phyloP scores from a whole-genome alignment of 2,888 invertebrate genomes.

The Parthenolecanium corni region DNA sequence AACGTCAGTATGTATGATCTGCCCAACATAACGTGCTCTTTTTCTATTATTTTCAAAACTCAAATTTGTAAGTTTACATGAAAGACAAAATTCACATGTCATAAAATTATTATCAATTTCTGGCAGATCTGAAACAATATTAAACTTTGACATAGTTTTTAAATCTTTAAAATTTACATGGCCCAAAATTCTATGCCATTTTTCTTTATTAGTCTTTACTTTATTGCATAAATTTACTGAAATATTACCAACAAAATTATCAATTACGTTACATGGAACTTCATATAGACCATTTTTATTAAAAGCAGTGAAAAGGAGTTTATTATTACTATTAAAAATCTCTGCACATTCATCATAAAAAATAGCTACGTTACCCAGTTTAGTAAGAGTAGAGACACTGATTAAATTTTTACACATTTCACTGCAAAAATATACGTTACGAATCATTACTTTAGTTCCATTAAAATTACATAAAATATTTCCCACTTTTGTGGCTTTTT shows the following conservation, averaged over 20 bases:
- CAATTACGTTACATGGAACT: not conserved
- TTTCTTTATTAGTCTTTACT: not conserved
- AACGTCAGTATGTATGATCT: constrained; percentile 4
- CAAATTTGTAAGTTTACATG: constrained; percentile 4
- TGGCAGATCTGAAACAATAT: not conserved
- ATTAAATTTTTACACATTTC: constrained; percentile 5
- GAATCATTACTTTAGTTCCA: not conserved
- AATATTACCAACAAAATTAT: not conserved
- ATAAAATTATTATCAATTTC: not conserved
- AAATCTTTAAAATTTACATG: constrained; percentile 15
- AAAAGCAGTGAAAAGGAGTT: not conserved
- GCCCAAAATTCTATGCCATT: constrained; percentile 3
- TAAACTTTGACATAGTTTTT: not conserved
- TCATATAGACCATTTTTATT: not conserved
- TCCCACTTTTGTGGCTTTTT: constrained; percentile 30
- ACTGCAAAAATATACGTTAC: not conserved
- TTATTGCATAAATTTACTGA: not conserved
- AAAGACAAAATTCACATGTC: not conserved
- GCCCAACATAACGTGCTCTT: not conserved
- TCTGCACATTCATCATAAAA: not conserved
- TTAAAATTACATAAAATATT: constrained; percentile 9
- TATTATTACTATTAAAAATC: not conserved
- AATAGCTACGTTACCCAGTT: not conserved
- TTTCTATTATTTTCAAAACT: constrained; percentile 1
- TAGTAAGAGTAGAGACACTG: not conserved